Base-by-base conservation (phyloP, 2,113 vertebrate species). In the Lepus europaeus region DNA sequence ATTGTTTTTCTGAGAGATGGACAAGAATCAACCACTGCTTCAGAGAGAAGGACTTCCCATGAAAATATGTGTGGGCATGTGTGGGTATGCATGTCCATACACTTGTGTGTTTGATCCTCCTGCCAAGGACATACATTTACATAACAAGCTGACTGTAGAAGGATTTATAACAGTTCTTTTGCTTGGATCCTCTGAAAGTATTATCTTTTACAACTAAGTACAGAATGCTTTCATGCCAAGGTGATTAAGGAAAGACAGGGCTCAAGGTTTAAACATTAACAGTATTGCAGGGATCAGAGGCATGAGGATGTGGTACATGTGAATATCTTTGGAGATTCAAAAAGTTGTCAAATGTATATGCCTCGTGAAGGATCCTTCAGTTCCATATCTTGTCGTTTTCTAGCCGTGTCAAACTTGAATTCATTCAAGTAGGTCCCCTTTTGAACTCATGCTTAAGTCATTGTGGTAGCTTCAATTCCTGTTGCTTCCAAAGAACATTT, bases 31-130 rank as follows among this genome's bases (percentile, higher is more conserved):
- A 36, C 19, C 25, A 87, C 20, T 72, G 20, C n/a, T 91, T 94
- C 29, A 89, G 69, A 83, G 80, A 77, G 68, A 93, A 90, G 2
- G 90, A 29, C 94, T 96, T 93, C 87, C 79, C 79, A 20, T 89
- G 93, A 76, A 93, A 96, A 88, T 88, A 25, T 68, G 36, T 36
- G 3, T 80, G 81, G 14, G 23, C 70, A 33, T 74, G 63, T 70
- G 36, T 91, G 49, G 8, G 6, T 76, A 31, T 49, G n/a, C 66
- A 8, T 12, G 11, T 49, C 23, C 3, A 3, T 76, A 68, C 76
- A 61, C 23, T 68, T 69, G 5, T 68, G 51, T 86, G 27, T 89
- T 66, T 96, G 81, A 93, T 89, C 36, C 84, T 59, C 29, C 95
- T 61, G 51, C 83, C 61, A 88, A 82, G 53, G 29, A 12, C 59